Base-by-base conservation (phyloP, 2,888 invertebrate species). In the Ceratothoa steindachneri region DNA sequence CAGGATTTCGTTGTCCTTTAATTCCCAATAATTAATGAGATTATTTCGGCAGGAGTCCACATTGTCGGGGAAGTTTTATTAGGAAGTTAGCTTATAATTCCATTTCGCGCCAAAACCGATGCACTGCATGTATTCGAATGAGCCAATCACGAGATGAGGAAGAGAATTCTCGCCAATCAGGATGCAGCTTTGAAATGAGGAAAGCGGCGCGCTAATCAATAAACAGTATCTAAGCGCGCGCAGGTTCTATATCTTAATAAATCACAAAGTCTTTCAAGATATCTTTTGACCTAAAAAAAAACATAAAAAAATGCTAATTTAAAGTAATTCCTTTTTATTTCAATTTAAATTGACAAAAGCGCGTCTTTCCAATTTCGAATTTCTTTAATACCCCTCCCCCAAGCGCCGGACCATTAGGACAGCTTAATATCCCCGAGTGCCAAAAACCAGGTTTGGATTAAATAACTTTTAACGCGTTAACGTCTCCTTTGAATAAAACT, bases 161-260 rank as follows among this genome's bases (percentile, higher is more conserved):
- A 55, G 55, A 55, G 55, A 55, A 15, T 55, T 55, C 55, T 55
- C 19, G 7, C 55, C 55, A 55, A 55, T 55, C 7, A 19, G 5
- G 24, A 55, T 7, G 19, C 7, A 19, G 55, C 55, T 55, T 55
- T 55, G 19, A 55, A 55, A 55, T 55, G 55, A 22, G 55, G 15
- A 55, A 55, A 55, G 19, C 55, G 55, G 55, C 55, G 55, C 55
- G 55, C 19, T 15, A 22, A 55, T 55, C 55, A 55, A 55, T 55
- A 55, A 55, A 55, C 24, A 55, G 55, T 19, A 7, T 5, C 55
- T 5, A 55, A 7, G 19, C 55, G 55, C 55, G 55, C 55, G 55
- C 55, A 22, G 19, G 7, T 22, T 55, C 55, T 22, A 22, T 15
- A 19, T 22, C 60, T 24, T 60, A 60, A 22, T 60, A 60, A 12